Evolutionary conservation across 2,113 vertebrate species (phyloP).

Genomic region (Carassius carassius): DNA sequence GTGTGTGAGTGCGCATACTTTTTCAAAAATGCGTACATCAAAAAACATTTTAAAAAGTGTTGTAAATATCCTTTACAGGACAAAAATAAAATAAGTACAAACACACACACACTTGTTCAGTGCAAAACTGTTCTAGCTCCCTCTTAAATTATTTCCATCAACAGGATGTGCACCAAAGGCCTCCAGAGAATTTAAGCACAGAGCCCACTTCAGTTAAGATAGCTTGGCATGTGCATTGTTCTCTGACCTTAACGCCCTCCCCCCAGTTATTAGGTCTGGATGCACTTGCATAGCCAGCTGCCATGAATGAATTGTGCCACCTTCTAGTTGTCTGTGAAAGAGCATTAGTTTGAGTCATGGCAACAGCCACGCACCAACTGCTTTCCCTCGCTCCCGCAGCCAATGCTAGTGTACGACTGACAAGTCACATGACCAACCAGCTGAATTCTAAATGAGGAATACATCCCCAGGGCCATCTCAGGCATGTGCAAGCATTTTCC

Average conservation of each 20-base stretch:
- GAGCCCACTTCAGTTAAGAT: conserved; percentile 27
- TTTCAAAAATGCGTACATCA: not conserved
- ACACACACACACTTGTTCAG: not conserved
- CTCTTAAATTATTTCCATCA: not conserved
- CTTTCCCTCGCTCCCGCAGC: conserved; percentile 61
- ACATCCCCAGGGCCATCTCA: conserved; percentile 59
- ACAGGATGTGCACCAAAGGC: conserved; percentile 11
- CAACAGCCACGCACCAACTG: conserved; percentile 74
- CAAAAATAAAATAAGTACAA: no score
- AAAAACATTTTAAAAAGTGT: not conserved
- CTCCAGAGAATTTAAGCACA: conserved; percentile 20
- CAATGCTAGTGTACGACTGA: conserved; percentile 56
- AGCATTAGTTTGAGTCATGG: conserved; percentile 71
- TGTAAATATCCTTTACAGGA: not conserved
- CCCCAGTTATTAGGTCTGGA: conserved; percentile 49
- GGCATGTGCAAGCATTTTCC: conserved; percentile 65
- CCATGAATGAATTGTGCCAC: conserved; percentile 69
- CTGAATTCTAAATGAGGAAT: conserved; percentile 61
- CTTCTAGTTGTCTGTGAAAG: conserved; percentile 64
- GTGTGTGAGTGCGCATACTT: no score
- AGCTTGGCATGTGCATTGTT: conserved; percentile 36
- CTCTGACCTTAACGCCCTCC: conserved; percentile 53
- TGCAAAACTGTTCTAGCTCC: not conserved
- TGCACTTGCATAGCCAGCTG: conserved; percentile 62
- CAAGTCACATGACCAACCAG: conserved; percentile 72